phyloP scores from a whole-genome alignment of 1,140 invertebrate genomes.

The Drosophila pachea region DNA sequence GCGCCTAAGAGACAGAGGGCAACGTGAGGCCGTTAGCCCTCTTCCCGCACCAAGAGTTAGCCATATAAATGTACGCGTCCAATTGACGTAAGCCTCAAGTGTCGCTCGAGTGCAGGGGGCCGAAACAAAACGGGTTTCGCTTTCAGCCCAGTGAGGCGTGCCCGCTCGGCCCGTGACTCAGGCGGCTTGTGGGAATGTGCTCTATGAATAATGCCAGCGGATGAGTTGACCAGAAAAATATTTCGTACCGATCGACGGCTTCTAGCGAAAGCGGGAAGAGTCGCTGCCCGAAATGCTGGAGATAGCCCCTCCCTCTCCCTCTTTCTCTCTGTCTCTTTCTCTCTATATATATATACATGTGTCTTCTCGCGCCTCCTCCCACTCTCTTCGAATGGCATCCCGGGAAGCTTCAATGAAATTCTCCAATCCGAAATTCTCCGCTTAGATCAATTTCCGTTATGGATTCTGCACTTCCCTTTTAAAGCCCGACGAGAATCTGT shows the following conservation, averaged over 20 bases:
- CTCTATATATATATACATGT: too few relatives aligned
- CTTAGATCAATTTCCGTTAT: too few relatives aligned
- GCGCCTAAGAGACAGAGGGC: slow-evolving; percentile 60
- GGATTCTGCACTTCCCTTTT: too few relatives aligned
- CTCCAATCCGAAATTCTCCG: too few relatives aligned
- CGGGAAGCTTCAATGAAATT: too few relatives aligned
- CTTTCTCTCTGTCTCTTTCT: neutral
- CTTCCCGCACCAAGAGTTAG: slow-evolving; percentile 17
- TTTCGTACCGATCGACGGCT: neutral
- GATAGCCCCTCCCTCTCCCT: neutral
- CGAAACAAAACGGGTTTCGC: slow-evolving; percentile 28
- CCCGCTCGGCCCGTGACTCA: slow-evolving; percentile 16
- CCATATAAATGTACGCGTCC: neutral
- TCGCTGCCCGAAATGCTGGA: neutral
- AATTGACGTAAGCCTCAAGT: slow-evolving; percentile 37
- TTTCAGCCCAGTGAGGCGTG: slow-evolving; percentile 34
- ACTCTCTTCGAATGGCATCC: too few relatives aligned
- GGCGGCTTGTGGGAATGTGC: slow-evolving; percentile 20
- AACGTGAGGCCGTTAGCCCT: too few relatives aligned
- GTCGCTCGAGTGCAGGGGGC: slow-evolving; percentile 38
- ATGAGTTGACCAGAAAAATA: slow-evolving; percentile 16
- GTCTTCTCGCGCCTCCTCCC: too few relatives aligned
- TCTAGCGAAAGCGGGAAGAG: neutral
- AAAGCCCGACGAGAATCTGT: too few relatives aligned
- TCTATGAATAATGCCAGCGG: slow-evolving; percentile 33